Conservation (phyloP, 2,888 invertebrate species). For the Palloptera scutellata region DNA sequence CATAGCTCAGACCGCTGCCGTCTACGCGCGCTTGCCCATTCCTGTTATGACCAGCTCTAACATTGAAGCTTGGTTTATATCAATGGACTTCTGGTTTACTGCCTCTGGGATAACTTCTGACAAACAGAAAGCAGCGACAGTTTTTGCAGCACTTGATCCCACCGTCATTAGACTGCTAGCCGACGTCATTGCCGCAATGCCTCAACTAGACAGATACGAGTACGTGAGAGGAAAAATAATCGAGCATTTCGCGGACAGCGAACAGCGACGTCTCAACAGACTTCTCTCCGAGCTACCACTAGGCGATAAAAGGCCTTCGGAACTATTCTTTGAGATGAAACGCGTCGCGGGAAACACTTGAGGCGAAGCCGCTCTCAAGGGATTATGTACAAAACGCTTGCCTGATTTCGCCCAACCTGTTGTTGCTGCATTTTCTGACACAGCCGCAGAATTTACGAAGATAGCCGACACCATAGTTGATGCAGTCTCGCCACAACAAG, state of each 20-base stretch:
- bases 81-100: too few relatives aligned
- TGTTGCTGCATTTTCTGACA: conserved; percentile 13
- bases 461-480: conserved; percentile 20
- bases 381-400: conserved; percentile 23
- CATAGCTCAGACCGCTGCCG: too few relatives aligned
- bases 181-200: conserved; percentile 1
- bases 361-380: conserved; percentile 23
- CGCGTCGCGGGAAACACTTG: neutral
- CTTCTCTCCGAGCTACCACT: too few relatives aligned
- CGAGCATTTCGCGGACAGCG: too few relatives aligned
- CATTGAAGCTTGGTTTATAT: too few relatives aligned
- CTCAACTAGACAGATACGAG: too few relatives aligned
- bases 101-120: conserved; percentile 23
- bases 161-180: conserved; percentile 17
- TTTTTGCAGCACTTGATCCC: too few relatives aligned
- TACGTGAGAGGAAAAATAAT: neutral
- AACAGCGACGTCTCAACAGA: too few relatives aligned
- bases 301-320: too few relatives aligned
- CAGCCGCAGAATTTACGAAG: too few relatives aligned
- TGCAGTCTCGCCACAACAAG: conserved; percentile 21
- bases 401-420: conserved; percentile 21
- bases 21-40: conserved; percentile 6
- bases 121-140: conserved; percentile 23
- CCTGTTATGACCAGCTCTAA: conserved; percentile 10
- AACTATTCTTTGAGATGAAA: too few relatives aligned